Evolutionary conservation across 2,797 vertebrate genomes (phyloP).

Genomic region (Echiichthys vipera): DNA sequence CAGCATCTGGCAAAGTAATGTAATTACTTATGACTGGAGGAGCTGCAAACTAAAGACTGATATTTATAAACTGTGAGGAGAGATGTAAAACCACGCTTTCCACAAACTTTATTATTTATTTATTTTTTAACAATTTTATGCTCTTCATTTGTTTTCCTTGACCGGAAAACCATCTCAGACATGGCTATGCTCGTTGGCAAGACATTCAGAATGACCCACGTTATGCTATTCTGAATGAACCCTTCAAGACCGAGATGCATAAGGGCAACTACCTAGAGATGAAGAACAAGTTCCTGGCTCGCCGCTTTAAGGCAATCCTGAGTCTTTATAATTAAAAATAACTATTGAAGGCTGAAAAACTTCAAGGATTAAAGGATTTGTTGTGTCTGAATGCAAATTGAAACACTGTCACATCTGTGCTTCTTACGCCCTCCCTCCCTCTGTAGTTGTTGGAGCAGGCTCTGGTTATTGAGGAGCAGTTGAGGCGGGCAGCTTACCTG

Average conservation of each 20-base stretch:
- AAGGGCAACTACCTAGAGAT: slow-evolving; percentile 99
- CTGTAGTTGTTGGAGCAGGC: slow-evolving; percentile 95
- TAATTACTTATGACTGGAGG: slow-evolving; percentile 42
- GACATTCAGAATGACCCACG: slow-evolving; percentile 97
- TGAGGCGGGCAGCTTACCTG: slow-evolving; percentile 94
- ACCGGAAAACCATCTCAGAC: slow-evolving; percentile 82
- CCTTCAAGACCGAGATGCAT: slow-evolving; percentile 97
- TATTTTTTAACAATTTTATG: slow-evolving; percentile 29
- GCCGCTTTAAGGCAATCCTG: slow-evolving; percentile 91
- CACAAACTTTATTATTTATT: neutral
- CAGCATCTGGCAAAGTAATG: slow-evolving; percentile 45
- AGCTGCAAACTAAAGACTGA: slow-evolving; percentile 17
- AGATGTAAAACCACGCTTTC: slow-evolving; percentile 9
- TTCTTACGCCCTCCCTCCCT: neutral
- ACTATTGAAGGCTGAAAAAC: slow-evolving; percentile 10
- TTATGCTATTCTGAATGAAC: slow-evolving; percentile 95
- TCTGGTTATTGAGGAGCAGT: slow-evolving; percentile 97
- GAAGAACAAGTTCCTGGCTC: slow-evolving; percentile 99
- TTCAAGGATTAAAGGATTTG: slow-evolving; percentile 44
- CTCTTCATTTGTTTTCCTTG: slow-evolving; percentile 77
- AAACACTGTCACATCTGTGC: neutral
- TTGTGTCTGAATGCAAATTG: slow-evolving; percentile 20
- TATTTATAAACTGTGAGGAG: slow-evolving; percentile 42
- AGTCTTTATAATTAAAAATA: slow-evolving; percentile 17
- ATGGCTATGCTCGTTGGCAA: slow-evolving; percentile 98